Evolutionary conservation across 2,888 invertebrate species (phyloP).

Genomic region (Aethes cnicana): DNA sequence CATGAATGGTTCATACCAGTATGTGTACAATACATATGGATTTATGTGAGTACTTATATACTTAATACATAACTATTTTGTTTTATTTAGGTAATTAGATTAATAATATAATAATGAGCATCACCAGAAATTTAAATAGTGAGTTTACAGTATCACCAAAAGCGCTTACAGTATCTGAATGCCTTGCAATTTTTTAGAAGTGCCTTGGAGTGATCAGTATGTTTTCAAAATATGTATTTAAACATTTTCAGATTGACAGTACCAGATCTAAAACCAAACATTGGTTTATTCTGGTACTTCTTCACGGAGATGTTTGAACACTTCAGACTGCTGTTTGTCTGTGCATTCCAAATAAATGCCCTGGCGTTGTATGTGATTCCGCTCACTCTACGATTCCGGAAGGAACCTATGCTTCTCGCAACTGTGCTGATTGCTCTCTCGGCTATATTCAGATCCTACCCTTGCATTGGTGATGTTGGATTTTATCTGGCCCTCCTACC

Average conservation of each 20-base stretch:
- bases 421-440: conserved; percentile 91
- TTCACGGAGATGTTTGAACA: conserved; percentile 99
- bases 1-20: conserved; percentile 85
- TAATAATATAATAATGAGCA: no score
- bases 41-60: conserved; percentile 94
- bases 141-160: conserved; percentile 35
- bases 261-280: conserved; percentile 97
- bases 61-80: no score
- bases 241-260: conserved; percentile 91
- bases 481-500: conserved; percentile 95
- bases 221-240: no score
- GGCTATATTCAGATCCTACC: conserved; percentile 97
- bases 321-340: conserved; percentile 96
- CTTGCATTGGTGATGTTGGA: conserved; percentile 96
- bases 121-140: neutral
- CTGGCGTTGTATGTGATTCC: conserved; percentile 95
- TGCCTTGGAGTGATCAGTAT: no score
- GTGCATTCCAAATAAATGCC: conserved; percentile 98
- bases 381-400: conserved; percentile 88
- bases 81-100: no score
- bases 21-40: conserved; percentile 88
- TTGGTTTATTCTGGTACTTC: conserved; percentile 99
- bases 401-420: conserved; percentile 90
- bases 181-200: no score
- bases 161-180: conserved; percentile 39